These are phyloP conservation scores for Heliconius eleuchia DNA, from an alignment of 1,140 invertebrate genomes.

Conservation along the genomic window DNA sequence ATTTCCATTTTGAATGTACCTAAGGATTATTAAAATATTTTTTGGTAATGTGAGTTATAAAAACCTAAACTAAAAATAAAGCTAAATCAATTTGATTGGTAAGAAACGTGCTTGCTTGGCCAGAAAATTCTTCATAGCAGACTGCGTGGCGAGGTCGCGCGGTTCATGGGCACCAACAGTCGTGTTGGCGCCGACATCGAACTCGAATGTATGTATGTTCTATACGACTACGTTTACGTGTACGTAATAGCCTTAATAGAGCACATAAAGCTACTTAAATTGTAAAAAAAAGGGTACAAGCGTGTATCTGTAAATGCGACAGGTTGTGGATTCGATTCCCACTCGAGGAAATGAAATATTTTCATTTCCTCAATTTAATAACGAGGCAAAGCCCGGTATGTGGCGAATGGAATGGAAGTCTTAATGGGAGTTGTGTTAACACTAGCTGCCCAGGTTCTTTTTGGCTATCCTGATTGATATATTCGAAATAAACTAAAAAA, in stretches of 20 bases:
- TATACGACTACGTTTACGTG: neutral
- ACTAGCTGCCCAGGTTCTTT: no score
- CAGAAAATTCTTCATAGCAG: constrained; percentile 49
- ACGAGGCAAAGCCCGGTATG: no score
- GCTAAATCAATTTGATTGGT: neutral
- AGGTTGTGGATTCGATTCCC: no score
- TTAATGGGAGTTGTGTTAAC: no score
- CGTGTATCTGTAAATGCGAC: no score
- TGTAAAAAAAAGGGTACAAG: no score
- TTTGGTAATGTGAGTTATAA: neutral
- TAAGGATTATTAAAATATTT: neutral
- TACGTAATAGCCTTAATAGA: neutral
- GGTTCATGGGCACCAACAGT: constrained; percentile 49
- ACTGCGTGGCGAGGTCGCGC: constrained; percentile 70
- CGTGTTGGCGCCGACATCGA: constrained; percentile 54
- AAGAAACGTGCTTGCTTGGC: constrained; percentile 25
- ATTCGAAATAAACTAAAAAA: no score
- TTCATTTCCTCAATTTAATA: no score
- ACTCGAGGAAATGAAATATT: no score
- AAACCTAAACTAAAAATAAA: neutral
- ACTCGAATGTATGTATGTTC: constrained; percentile 30
- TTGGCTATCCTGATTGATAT: no score
- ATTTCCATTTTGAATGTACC: neutral
- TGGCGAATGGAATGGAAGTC: no score
- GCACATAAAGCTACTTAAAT: no score